phyloP scores from a whole-genome alignment of 2,113 vertebrate genomes.

The Sterna hirundo region DNA sequence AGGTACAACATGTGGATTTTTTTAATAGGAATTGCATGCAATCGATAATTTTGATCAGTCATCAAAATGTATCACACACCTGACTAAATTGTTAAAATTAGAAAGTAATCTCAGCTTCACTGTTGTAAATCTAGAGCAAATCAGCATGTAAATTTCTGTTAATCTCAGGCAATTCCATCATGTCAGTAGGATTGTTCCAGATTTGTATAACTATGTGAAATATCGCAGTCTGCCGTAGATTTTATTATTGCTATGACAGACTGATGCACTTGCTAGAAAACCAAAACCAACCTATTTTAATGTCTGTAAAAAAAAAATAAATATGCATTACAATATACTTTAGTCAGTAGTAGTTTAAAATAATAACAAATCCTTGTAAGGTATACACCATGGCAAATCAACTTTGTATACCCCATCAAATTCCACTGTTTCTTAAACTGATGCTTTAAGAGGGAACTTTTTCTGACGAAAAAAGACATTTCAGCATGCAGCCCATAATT shows the following conservation, averaged over 20 bases:
- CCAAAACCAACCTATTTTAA: neutral
- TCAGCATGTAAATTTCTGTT: neutral
- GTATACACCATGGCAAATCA: neutral
- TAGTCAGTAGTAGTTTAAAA: neutral
- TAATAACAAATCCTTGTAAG: neutral
- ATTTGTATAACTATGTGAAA: neutral
- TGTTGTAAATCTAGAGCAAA: neutral
- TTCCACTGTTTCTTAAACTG: neutral
- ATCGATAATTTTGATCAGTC: neutral
- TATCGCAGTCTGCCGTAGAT: neutral
- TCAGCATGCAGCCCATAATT: neutral
- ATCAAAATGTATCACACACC: neutral
- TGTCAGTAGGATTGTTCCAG: neutral
- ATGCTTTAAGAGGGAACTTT: neutral
- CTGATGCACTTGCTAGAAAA: neutral
- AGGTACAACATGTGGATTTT: fast-evolving
- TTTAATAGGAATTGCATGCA: neutral
- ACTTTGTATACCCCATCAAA: neutral
- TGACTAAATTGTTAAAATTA: neutral
- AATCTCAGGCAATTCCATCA: neutral
- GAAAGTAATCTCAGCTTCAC: neutral
- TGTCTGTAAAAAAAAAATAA: neutral
- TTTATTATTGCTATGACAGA: neutral
- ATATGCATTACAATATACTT: neutral
- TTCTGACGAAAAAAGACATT: neutral